A percentile compares a stretch with the other conserved stretches of the same genome.
These are phyloP conservation scores for Grantiella picta DNA, from an alignment of 2,113 vertebrate genomes.

Conservation along the genomic window DNA sequence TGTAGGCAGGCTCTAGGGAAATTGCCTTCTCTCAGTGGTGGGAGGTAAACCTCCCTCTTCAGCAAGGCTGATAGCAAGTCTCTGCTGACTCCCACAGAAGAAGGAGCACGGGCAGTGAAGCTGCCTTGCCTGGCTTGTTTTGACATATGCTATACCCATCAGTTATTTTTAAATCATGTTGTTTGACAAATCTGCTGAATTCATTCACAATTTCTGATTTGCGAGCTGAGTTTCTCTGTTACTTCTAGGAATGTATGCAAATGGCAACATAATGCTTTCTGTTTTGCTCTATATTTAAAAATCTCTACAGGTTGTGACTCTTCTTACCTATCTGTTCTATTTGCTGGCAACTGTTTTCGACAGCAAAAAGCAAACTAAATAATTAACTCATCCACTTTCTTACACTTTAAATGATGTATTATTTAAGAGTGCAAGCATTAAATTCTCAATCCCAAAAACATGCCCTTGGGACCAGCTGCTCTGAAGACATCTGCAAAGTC, in stretches of 20 bases:
- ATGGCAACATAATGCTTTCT: conserved; percentile 10
- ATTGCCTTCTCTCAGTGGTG: rapidly evolving
- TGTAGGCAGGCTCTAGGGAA: background rate
- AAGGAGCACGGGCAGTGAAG: conserved; percentile 11
- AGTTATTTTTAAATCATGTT: background rate
- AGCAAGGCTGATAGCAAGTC: background rate
- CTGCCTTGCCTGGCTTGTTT: background rate
- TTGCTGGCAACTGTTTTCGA: conserved; percentile 43
- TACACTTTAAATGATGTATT: conserved; percentile 31
- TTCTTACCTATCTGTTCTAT: conserved; percentile 53
- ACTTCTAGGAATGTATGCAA: conserved; percentile 1
- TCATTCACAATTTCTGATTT: conserved; percentile 33
- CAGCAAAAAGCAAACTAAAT: conserved; percentile 60
- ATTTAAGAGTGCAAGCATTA: conserved; percentile 49
- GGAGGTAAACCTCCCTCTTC: background rate
- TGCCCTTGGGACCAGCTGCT: background rate
- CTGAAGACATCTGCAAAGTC: background rate
- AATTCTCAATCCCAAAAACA: background rate
- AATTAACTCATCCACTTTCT: conserved; percentile 58
- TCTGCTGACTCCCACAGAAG: background rate
- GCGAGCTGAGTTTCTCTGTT: background rate
- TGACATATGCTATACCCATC: conserved; percentile 30
- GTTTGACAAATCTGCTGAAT: background rate
- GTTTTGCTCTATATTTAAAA: conserved; percentile 46
- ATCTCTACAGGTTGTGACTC: conserved; percentile 44